Conservation (phyloP, 2,113 vertebrate species). For the Pongo abelii region DNA sequence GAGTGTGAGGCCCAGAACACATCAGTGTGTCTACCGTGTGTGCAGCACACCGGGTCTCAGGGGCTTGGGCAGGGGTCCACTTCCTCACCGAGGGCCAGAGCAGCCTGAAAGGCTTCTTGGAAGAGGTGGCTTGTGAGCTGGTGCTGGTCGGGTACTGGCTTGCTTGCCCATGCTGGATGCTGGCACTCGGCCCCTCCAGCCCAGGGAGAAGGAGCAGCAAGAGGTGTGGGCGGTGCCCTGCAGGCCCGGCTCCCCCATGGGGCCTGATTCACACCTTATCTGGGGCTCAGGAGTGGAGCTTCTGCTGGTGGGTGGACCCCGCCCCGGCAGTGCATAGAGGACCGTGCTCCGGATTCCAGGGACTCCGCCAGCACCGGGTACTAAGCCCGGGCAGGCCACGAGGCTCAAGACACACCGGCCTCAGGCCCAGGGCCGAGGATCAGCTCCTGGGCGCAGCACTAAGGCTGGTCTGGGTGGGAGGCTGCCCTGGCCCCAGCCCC, state of each 20-base stretch:
- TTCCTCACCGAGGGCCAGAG: neutral
- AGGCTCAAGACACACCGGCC: fast-evolving
- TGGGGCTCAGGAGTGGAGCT: neutral
- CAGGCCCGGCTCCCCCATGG: neutral
- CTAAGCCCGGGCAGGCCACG: neutral
- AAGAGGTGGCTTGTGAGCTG: neutral
- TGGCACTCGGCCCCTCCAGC: neutral
- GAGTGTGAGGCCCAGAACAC: fast-evolving
- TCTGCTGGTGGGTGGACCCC: neutral
- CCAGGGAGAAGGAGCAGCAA: neutral
- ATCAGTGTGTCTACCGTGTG: fast-evolving
- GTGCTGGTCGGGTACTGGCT: fast-evolving
- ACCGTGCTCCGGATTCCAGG: neutral
- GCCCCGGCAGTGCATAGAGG: neutral
- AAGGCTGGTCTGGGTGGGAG: neutral
- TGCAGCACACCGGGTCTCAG: fast-evolving
- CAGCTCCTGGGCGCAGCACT: neutral
- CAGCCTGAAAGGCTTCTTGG: neutral
- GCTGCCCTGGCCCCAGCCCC: neutral
- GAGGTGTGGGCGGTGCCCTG: fast-evolving
- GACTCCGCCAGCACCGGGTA: fast-evolving
- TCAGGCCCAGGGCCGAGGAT: fast-evolving
- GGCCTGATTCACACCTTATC: neutral
- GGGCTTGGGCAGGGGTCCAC: neutral
- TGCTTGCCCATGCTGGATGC: neutral